A percentile compares a stretch with the other conserved stretches of the same genome.
Conservation (phyloP, 23 tunicate genomes). For the Diplosoma virens region DNA sequence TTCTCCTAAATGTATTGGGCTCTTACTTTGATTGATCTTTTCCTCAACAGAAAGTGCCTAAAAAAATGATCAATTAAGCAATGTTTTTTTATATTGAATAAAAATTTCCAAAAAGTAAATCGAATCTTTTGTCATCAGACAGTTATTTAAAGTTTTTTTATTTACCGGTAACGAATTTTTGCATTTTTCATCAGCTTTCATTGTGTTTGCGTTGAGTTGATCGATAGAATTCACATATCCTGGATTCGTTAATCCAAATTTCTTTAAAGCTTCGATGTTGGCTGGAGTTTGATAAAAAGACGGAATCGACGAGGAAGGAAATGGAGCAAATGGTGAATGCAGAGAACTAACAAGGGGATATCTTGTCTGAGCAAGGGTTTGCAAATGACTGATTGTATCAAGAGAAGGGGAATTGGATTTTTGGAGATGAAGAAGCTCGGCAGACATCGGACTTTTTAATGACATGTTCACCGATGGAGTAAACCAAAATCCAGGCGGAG, state of each 20-base stretch:
- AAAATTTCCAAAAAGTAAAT: too few species aligned
- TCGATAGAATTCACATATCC: neutral
- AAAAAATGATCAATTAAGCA: too few species aligned
- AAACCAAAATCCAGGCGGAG: slow-evolving; percentile 50
- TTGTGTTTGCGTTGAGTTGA: slow-evolving; percentile 34
- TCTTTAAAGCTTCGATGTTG: slow-evolving; percentile 15
- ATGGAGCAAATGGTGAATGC: slow-evolving; percentile 20
- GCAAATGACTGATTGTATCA: slow-evolving; percentile 3
- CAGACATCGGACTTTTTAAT: slow-evolving; percentile 31
- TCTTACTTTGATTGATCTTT: too few species aligned
- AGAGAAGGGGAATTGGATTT: neutral
- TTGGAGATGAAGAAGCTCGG: neutral
- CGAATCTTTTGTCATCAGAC: too few species aligned
- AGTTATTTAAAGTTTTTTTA: too few species aligned
- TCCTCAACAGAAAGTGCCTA: too few species aligned
- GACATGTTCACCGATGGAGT: slow-evolving; percentile 29
- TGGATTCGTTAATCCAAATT: neutral
- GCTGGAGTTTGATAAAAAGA: slow-evolving; percentile 8
- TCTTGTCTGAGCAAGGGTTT: neutral
- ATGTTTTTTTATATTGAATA: too few species aligned
- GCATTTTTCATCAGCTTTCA: neutral
- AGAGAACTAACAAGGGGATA: slow-evolving; percentile 37
- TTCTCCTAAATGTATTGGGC: too few species aligned
- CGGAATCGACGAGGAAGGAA: slow-evolving; percentile 24
- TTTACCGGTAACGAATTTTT: too few species aligned